Evolutionary conservation across 2,113 vertebrate genomes (phyloP).

Genomic region (human (Homo sapiens)): GRCh38 chr1:17691001-17691500

Average conservation of each 20-base stretch:
- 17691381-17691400: fast-evolving
- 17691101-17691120: conserved; percentile 80
- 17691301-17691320: background rate
- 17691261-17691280: conserved; percentile 6
- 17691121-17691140: conserved; percentile 83
- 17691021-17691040: conserved; percentile 76
- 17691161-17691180: conserved; percentile 79
- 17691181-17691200: conserved; percentile 52
- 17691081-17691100: conserved; percentile 73
- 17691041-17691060: conserved; percentile 55
- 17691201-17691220: conserved; percentile 63
- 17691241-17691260: conserved; percentile 52
- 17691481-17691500: background rate
- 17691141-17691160: conserved; percentile 68
- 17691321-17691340: background rate
- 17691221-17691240: conserved; percentile 80
- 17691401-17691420: fast-evolving
- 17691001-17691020: conserved; percentile 74
- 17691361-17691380: fast-evolving
- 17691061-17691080: conserved; percentile 70
- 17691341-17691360: background rate
- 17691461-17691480: background rate
- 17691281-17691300: conserved; percentile 34
- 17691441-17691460: background rate
- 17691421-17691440: background rate